Evolutionary conservation across 2,113 vertebrate species (phyloP).

Genomic region (Colinus virginianus): DNA sequence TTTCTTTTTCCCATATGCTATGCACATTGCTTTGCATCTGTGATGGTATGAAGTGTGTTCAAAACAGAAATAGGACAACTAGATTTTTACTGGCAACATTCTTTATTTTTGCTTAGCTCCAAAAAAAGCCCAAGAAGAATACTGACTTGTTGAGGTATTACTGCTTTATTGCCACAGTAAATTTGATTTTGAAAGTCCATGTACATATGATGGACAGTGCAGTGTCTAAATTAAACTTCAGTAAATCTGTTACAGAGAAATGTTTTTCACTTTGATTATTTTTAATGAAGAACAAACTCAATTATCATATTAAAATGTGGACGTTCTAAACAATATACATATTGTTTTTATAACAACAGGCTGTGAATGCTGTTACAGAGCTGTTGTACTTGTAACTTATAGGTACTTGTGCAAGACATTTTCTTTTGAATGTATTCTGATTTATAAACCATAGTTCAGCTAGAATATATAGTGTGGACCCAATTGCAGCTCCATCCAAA

Average conservation of each 20-base stretch:
- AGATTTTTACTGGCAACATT: constrained; percentile 23
- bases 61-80: constrained; percentile 30
- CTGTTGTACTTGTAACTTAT: background rate
- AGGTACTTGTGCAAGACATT: background rate
- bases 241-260: background rate
- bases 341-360: background rate
- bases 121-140: constrained; percentile 23
- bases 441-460: background rate
- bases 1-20: constrained; percentile 46
- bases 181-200: background rate
- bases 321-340: background rate
- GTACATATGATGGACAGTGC: background rate
- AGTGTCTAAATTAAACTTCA: background rate
- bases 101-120: constrained; percentile 44
- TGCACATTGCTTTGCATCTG: constrained; percentile 7
- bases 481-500: background rate
- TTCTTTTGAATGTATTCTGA: background rate
- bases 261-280: background rate
- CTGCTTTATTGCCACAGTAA: constrained; percentile 4
- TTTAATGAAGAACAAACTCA: background rate
- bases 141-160: constrained; percentile 25
- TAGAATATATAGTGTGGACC: background rate
- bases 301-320: background rate
- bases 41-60: constrained; percentile 35
- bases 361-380: background rate